These are phyloP conservation scores for Neodon shergylaensis DNA, from an alignment of 2,113 vertebrate genomes.

Conservation along the genomic window DNA sequence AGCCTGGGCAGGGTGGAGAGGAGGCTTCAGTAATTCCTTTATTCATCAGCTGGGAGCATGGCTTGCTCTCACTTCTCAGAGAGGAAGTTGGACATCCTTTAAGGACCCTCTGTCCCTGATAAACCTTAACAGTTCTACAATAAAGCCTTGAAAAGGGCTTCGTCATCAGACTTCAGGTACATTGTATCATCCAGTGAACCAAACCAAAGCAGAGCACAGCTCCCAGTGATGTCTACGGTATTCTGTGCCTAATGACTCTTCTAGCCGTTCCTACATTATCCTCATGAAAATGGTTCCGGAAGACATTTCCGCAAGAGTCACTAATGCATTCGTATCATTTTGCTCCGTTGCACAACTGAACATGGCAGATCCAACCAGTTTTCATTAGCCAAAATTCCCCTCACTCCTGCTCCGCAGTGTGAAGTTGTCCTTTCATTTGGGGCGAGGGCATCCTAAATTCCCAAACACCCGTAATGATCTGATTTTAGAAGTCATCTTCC, in stretches of 20 bases:
- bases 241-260: conserved; percentile 65
- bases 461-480: background rate
- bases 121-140: background rate
- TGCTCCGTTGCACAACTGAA: conserved; percentile 21
- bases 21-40: background rate
- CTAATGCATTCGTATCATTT: conserved; percentile 24
- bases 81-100: background rate
- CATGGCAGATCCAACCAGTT: conserved; percentile 6
- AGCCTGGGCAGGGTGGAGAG: background rate
- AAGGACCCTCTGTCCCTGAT: background rate
- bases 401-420: background rate
- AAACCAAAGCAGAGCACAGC: conserved; percentile 61
- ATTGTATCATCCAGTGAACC: conserved; percentile 36
- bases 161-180: conserved; percentile 51
- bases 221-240: conserved; percentile 46
- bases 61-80: background rate
- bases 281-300: conserved; percentile 55
- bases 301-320: conserved; percentile 61
- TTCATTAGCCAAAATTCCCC: background rate
- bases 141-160: background rate
- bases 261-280: conserved; percentile 61
- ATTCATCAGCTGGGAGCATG: background rate
- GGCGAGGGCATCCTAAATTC: background rate
- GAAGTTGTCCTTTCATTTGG: background rate
- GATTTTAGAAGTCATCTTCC: background rate